phyloP scores from a whole-genome alignment of 2,113 vertebrate species.

The Protobothrops mucrosquamatus region DNA sequence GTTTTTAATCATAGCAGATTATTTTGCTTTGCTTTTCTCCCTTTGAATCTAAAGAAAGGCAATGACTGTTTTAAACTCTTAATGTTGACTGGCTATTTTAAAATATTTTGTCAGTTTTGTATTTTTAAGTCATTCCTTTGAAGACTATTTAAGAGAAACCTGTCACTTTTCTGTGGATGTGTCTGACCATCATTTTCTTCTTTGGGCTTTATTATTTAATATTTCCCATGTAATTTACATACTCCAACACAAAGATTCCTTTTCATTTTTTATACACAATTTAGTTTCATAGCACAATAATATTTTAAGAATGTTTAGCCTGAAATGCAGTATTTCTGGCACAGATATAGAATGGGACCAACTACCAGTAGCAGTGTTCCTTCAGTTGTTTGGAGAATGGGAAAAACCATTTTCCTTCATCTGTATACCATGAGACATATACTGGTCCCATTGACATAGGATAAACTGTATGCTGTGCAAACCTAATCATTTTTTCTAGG shows the following conservation, averaged over 20 bases:
- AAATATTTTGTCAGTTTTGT: slow-evolving; percentile 45
- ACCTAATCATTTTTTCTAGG: not conserved
- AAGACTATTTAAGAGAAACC: slow-evolving; percentile 8
- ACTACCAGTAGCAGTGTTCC: slow-evolving; percentile 34
- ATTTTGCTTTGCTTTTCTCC: slow-evolving; percentile 21
- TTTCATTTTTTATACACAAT: not conserved
- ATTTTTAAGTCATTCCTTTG: slow-evolving; percentile 44
- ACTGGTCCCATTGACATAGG: slow-evolving; percentile 3
- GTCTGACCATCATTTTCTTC: not conserved
- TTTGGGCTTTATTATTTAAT: slow-evolving; percentile 13
- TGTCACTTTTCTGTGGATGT: not conserved
- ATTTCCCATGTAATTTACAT: not conserved
- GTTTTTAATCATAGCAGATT: slow-evolving; percentile 45
- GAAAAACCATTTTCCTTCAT: not conserved
- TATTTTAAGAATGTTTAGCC: slow-evolving; percentile 3
- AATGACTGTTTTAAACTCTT: slow-evolving; percentile 55
- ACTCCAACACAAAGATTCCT: not conserved
- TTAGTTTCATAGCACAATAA: not conserved
- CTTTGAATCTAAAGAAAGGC: slow-evolving; percentile 38
- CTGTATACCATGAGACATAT: not conserved
- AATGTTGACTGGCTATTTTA: slow-evolving; percentile 22
- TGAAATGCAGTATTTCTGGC: not conserved
- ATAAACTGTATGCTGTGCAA: slow-evolving; percentile 1
- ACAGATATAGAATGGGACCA: not conserved
- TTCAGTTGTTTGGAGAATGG: not conserved